Evolutionary conservation across 2,113 vertebrate species (phyloP).

Genomic region (Platycercus adscitus): DNA sequence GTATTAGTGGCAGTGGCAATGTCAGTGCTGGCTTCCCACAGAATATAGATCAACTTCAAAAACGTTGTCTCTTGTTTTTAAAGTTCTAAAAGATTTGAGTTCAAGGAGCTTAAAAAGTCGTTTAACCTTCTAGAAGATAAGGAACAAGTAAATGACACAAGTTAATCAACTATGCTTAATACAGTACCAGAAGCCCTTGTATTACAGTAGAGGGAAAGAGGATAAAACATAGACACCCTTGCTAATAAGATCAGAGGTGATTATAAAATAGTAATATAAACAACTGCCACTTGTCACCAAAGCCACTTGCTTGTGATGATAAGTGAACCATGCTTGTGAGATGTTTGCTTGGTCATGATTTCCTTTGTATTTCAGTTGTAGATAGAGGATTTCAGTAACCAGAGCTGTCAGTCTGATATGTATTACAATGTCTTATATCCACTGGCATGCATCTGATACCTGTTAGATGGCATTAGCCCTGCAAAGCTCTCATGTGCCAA

Average conservation of each 20-base stretch:
- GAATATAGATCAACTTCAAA: not conserved
- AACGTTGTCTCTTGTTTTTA: not conserved
- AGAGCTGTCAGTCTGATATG: not conserved
- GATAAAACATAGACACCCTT: not conserved
- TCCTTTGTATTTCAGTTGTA: not conserved
- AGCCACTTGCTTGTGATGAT: fast-evolving
- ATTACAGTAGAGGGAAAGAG: not conserved
- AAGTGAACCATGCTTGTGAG: not conserved
- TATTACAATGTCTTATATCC: not conserved
- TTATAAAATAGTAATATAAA: not conserved
- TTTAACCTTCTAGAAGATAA: not conserved
- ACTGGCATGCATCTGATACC: not conserved
- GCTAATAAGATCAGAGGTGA: not conserved
- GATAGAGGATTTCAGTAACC: not conserved
- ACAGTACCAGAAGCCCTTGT: not conserved
- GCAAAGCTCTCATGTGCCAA: not conserved
- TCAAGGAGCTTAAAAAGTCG: not conserved
- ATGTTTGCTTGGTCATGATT: not conserved
- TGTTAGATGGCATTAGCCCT: not conserved
- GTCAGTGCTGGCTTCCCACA: not conserved
- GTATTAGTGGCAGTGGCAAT: not conserved
- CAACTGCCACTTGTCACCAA: not conserved
- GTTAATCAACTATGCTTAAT: not conserved
- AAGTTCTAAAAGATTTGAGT: not conserved
- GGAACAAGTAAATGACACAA: not conserved